A percentile compares a stretch with the other conserved stretches of the same genome.
phyloP scores from a whole-genome alignment of 2,888 invertebrate species.

The Anagyrus pseudococci region DNA sequence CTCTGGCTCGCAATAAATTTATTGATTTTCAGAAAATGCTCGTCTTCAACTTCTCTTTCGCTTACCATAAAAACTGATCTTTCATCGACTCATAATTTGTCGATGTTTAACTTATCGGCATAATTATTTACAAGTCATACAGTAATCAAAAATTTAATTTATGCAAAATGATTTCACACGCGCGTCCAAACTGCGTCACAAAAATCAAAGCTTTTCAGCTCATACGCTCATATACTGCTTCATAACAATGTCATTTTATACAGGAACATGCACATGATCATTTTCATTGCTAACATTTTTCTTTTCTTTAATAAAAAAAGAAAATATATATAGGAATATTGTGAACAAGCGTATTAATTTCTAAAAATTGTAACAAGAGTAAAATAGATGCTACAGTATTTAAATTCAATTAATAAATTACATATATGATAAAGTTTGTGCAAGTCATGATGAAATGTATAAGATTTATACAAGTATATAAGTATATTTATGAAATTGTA shows the following conservation, averaged over 20 bases:
- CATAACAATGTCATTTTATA: conserved; percentile 34
- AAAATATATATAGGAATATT: conserved; percentile 11
- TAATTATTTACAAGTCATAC: conserved; percentile 40
- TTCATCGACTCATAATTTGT: conserved; percentile 28
- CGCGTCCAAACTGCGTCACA: conserved; percentile 23
- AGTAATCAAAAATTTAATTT: conserved; percentile 33
- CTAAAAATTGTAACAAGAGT: conserved; percentile 20
- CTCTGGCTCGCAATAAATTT: conserved; percentile 6
- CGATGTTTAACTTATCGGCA: conserved; percentile 33
- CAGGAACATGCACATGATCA: conserved; percentile 36
- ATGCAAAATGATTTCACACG: conserved; percentile 33
- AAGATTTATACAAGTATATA: conserved; percentile 19
- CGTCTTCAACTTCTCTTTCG: conserved; percentile 35
- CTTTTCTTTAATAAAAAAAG: conserved; percentile 24
- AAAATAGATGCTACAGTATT: conserved; percentile 20
- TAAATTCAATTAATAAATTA: conserved; percentile 21
- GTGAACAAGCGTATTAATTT: conserved; percentile 16
- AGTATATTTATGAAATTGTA: conserved; percentile 17
- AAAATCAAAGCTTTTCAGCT: conserved; percentile 24
- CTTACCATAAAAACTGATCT: conserved; percentile 40
- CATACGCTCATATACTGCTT: conserved; percentile 24
- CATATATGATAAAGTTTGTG: conserved; percentile 20
- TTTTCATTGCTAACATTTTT: no score
- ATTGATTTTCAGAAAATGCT: conserved; percentile 31
- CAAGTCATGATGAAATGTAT: conserved; percentile 21